These are phyloP conservation scores for Melipona quadrifasciata DNA, from an alignment of 1,140 invertebrate genomes.

Conservation along the genomic window DNA sequence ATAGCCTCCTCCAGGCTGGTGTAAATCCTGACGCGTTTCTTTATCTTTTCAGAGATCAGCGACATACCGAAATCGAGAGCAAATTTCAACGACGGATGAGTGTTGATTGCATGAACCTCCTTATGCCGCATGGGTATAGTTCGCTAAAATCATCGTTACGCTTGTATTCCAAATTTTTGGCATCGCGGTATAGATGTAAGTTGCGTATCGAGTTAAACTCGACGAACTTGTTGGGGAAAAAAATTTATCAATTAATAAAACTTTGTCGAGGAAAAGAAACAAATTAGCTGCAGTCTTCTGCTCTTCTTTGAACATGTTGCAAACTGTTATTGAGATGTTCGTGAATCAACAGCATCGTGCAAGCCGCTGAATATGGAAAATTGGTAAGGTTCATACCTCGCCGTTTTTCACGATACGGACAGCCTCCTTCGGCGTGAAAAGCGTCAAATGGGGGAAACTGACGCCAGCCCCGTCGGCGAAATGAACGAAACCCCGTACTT, in stretches of 20 bases:
- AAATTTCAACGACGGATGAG: conserved; percentile 89
- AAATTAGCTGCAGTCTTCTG: no score
- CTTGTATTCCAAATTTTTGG: no score
- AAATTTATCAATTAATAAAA: no score
- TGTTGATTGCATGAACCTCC: conserved; percentile 90
- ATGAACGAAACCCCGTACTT: conserved; percentile 88
- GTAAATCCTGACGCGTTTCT: conserved; percentile 87
- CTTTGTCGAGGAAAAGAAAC: no score
- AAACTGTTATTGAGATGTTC: no score
- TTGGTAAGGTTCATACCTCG: conserved; percentile 84
- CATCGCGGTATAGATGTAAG: no score
- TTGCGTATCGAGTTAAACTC: no score
- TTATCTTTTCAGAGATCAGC: conserved; percentile 91
- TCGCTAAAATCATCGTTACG: conserved; percentile 83
- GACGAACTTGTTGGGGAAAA: no score
- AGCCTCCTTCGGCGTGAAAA: conserved; percentile 89
- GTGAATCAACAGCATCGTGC: no score
- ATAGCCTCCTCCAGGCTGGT: conserved; percentile 84
- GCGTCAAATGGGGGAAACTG: conserved; percentile 87
- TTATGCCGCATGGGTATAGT: conserved; percentile 93
- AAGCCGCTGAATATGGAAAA: no score
- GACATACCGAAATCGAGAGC: conserved; percentile 91
- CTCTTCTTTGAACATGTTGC: no score
- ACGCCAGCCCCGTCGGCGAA: conserved; percentile 88
- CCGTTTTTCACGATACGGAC: conserved; percentile 90